phyloP scores from a whole-genome alignment of 1,140 invertebrate species.

The Parasteatoda tepidariorum region DNA sequence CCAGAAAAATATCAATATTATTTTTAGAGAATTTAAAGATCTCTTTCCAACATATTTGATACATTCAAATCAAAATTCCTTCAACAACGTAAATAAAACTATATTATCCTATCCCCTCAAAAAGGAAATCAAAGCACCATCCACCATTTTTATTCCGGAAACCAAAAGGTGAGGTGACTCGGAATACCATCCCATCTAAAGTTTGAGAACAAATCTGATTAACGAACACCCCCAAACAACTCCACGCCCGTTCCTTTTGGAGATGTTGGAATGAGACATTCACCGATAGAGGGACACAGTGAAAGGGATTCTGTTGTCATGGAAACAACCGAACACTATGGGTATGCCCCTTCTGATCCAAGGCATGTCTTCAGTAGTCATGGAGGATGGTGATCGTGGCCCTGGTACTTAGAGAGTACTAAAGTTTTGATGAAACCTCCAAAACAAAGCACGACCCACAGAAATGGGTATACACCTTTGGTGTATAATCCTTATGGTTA shows the following conservation, averaged over 20 bases:
- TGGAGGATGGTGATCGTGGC: background rate
- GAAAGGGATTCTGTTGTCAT: background rate
- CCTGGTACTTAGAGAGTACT: background rate
- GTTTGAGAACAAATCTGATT: background rate
- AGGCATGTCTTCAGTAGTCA: background rate
- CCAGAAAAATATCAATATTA: too few species aligned
- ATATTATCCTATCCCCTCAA: too few species aligned
- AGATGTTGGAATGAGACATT: background rate
- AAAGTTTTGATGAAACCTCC: background rate
- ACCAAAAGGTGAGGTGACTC: too few species aligned
- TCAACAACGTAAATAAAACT: too few species aligned
- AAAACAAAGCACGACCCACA: background rate
- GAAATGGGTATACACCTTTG: background rate
- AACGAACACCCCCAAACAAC: background rate
- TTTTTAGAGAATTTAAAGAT: too few species aligned
- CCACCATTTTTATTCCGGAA: too few species aligned
- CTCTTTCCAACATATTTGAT: too few species aligned
- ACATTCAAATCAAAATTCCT: too few species aligned
- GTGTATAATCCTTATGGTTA: background rate
- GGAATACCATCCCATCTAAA: background rate
- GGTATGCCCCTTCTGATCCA: background rate
- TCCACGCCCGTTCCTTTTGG: background rate
- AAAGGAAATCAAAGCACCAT: too few species aligned
- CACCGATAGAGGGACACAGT: background rate
- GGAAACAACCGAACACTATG: background rate